Evolutionary conservation across 2,888 invertebrate genomes (phyloP).

Genomic region (Acanthoscelides obtectus): DNA sequence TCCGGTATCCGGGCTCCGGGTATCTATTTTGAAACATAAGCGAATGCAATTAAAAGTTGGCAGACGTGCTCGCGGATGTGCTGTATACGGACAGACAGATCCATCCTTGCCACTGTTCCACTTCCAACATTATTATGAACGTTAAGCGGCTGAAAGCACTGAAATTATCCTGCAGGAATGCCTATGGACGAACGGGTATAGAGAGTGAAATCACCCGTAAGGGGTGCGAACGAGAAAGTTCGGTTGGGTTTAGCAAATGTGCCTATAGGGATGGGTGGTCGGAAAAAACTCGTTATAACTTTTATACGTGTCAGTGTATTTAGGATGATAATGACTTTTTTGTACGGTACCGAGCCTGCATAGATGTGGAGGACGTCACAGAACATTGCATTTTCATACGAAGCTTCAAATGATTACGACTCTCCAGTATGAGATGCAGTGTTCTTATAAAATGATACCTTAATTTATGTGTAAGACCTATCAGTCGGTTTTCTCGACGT

Average conservation of each 20-base stretch:
- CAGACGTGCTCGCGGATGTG: not conserved
- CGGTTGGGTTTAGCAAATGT: not conserved
- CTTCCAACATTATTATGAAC: not conserved
- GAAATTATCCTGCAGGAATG: not conserved
- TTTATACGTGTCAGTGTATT: not conserved
- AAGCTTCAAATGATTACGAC: too few relatives aligned
- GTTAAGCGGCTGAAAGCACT: not conserved
- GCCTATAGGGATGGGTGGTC: not conserved
- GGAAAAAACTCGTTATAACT: not conserved
- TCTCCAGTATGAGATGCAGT: too few relatives aligned
- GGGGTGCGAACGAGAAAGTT: not conserved
- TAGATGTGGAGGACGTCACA: too few relatives aligned
- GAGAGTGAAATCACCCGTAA: not conserved
- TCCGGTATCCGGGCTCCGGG: not conserved
- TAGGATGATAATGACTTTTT: too few relatives aligned
- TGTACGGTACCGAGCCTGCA: too few relatives aligned
- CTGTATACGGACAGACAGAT: not conserved
- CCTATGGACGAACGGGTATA: not conserved
- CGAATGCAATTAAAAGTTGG: not conserved
- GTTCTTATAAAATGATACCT: too few relatives aligned
- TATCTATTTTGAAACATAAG: not conserved
- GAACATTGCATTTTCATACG: too few relatives aligned
- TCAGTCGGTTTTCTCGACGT: too few relatives aligned
- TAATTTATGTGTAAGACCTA: too few relatives aligned
- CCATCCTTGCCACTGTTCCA: not conserved